Base-by-base conservation (phyloP, 2,113 vertebrate genomes). In the Tychaedon coryphoeus region DNA sequence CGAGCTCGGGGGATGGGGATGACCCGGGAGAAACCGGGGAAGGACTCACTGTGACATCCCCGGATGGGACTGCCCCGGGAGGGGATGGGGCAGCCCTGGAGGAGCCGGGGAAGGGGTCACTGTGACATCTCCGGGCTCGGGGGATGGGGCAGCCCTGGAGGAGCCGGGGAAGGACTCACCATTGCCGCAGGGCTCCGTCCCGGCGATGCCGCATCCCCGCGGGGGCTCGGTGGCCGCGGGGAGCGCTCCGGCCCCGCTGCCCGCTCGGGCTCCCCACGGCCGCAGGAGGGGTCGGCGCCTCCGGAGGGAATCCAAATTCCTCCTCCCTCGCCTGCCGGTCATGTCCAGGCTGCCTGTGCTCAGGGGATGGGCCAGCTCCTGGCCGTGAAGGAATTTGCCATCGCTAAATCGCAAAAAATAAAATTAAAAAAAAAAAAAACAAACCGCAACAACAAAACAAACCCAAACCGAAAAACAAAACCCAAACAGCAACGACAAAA, bases 331-430 rank as follows among this genome's bases (percentile, higher is more conserved):
- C 78, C 91, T 90, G 95, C 95, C 75, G 79, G 20, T 93, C 95
- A 94, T 92, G 90, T 94, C 92, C 94, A 80, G 57, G 88, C 95
- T 88, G 91, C 91, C 81, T 93, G 29, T 66, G 88, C 95, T 93
- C 91, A 93, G 72, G 94, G 92, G 75, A 66, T 93, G 86, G 94
- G 95, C 95, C 92, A 90, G 74, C 14, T 90, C 72, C 80, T 95
- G 92, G 90, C 95, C 90, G 54, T 88, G 94, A 79, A 93, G 93
- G 93, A 95, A 93, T 95, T 73, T 94, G 83, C 94, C 96, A 92
- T 92, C 0, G 29, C 66, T 89, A 73, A 60, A 54, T 74, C 43
- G 43, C 1, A 28, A 24, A 38, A 15, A 33, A 19, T 14, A 50
- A 14, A 24, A 23, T 50, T 15, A 26, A 50, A 50, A 50, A 48